phyloP scores from a whole-genome alignment of 2,888 invertebrate species.

The Xylophagus ater region DNA sequence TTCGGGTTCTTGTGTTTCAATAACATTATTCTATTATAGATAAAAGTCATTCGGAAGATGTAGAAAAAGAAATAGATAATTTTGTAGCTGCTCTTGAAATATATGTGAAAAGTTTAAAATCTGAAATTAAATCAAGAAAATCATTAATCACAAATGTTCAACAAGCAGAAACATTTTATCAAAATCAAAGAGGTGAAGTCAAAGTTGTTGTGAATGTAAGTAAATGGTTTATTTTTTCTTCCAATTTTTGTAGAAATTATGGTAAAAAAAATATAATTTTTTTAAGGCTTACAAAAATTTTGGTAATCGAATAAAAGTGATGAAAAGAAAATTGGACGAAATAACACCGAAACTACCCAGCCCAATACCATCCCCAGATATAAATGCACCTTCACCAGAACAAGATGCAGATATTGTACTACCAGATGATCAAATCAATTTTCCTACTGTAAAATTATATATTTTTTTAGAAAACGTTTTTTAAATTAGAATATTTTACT shows the following conservation, averaged over 20 bases:
- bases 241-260: conserved; percentile 1
- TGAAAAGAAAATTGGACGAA: conserved; percentile 79
- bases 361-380: conserved; percentile 48
- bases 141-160: conserved; percentile 65
- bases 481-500: background rate
- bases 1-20: too few species aligned
- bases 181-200: conserved; percentile 84
- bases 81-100: conserved; percentile 68
- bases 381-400: conserved; percentile 62
- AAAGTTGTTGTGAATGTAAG: conserved; percentile 91
- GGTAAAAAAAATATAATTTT: conserved; percentile 1
- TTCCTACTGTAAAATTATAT: conserved; percentile 6
- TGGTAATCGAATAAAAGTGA: conserved; percentile 71
- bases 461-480: background rate
- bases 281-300: conserved; percentile 87
- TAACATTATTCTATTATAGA: conserved; percentile 53
- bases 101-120: conserved; percentile 67
- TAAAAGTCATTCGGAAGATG: conserved; percentile 73
- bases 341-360: conserved; percentile 58
- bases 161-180: conserved; percentile 76
- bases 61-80: conserved; percentile 76
- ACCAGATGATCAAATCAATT: conserved; percentile 43
- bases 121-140: conserved; percentile 71
- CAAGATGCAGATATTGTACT: conserved; percentile 73
- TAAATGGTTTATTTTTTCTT: conserved; percentile 21